Evolutionary conservation across 2,888 invertebrate genomes (phyloP), one percentile per base, ranked within the genome.

Genomic region (Rhimphoctona megacephalus): DNA sequence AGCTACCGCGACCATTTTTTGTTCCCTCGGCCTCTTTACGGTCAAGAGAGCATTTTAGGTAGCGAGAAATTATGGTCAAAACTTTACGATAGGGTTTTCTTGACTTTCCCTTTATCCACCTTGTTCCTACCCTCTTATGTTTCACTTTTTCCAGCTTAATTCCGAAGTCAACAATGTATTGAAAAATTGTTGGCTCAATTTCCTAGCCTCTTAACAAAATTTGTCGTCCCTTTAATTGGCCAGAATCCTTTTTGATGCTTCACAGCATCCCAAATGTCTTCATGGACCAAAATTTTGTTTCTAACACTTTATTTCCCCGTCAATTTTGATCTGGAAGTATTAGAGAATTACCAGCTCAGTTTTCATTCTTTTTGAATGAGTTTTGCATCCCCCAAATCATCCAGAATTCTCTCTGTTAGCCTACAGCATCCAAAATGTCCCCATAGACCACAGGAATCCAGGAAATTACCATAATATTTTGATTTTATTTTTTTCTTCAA

Each of bases 31-130:
- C 22, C 52, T 46, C 33, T 69, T 54, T 52, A 14, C 14, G 61
- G 52, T 39, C 39, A 46, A 52, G 76, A 30, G 72, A 78, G 52
- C 49, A n/a, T 72, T 61, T 77, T 25, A 66, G 70, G 72, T 30
- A 85, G 78, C 81, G 43, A 81, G 77, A 57, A 81, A 66, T 25
- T 81, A 67, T 57, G 81, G 70, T 64, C 74, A 74, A 84, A 76
- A 80, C 70, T 87, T 87, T 83, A 83, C 77, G 85, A 85, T 83
- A n/a, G 57, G 36, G 49, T 61, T 76, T 72, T 49, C 67, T n/a
- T 36, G 49, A 36, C 43, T 54, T 72, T 39, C 67, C 19, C 30
- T 39, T 17, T 22, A 66, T 73, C 25, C 22, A 8, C 14, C 22
- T 25, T 73, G 49, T 66, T 72, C 36, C 39, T 30, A 6, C 54